Base-by-base conservation (phyloP, 2,113 vertebrate genomes). In the Urocynchramus pylzowi region DNA sequence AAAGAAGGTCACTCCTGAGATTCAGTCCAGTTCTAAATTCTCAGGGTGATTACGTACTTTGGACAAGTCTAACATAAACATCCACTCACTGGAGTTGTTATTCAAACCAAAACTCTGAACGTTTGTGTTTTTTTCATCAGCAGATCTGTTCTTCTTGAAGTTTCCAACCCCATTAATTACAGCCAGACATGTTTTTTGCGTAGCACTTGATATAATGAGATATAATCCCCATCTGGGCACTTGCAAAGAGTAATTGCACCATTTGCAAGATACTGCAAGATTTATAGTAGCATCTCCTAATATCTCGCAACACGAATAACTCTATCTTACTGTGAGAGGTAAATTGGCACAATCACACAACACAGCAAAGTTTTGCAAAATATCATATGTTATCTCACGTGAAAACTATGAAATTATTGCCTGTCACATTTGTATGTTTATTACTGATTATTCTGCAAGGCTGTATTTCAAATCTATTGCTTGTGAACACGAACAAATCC, bases 221-320 rank as follows among this genome's bases (percentile, higher is more conserved):
- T 90, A 82, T 87, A 96, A 96, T 94, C 88, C 93, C 93, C 95
- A 93, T 93, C 92, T 96, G 93, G 80, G 92, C 73, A 92, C 90
- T 96, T 87, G 52, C 45, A 71, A 92, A 93, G 95, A 96, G 73
- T 89, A 93, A 96, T 96, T 92, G 88, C 69, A 93, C 31, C 37
- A 27, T 96, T 95, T 90, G 76, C 37, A 79, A 96, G 92, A 94
- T 84, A 94, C 44, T 90, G n/a, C 41, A 83, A 78, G 76, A 95
- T 96, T 97, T 96, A 94, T 94, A 20, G 73, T 60, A 93, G 23
- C 83, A 89, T 95, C 83, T 78, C 64, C 83, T 81, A 80, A 56
- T 90, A 78, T 92, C 64, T 84, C 0, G 0, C 47, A 41, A 35
- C 28, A 17, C 0, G 9, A 90, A 50, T 84, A 84, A 47, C 47